These are phyloP conservation scores for Hippocampus barbouri DNA, from an alignment of 2,113 vertebrate species.

Conservation along the genomic window DNA sequence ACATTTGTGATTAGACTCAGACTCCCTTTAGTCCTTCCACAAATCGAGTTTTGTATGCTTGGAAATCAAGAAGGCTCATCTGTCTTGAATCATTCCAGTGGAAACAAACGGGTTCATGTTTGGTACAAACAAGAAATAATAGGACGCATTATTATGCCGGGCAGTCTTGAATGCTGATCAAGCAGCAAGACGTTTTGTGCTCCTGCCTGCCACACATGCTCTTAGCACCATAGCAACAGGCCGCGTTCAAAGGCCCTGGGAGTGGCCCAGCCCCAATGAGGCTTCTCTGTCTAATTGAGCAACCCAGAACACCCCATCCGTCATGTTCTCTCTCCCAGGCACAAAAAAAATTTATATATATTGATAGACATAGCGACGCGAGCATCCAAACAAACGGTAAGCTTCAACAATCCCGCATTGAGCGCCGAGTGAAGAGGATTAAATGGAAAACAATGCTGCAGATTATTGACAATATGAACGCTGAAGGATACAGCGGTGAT, in stretches of 20 bases:
- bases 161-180: slow-evolving; percentile 10
- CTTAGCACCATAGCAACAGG: slow-evolving; percentile 59
- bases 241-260: slow-evolving; percentile 45
- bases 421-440: slow-evolving; percentile 45
- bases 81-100: not conserved
- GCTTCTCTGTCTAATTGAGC: slow-evolving; percentile 48
- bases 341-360: not conserved
- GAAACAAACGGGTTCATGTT: not conserved
- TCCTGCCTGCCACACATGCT: slow-evolving; percentile 26
- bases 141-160: not conserved
- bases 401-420: slow-evolving; percentile 26
- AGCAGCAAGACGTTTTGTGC: slow-evolving; percentile 7
- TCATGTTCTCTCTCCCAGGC: slow-evolving; percentile 20
- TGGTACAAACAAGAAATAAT: slow-evolving; percentile 9
- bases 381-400: slow-evolving; percentile 18
- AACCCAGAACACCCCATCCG: slow-evolving; percentile 16
- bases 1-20: slow-evolving; percentile 25
- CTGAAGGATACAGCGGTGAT: slow-evolving; percentile 13
- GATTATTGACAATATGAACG: slow-evolving; percentile 20
- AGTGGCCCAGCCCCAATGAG: slow-evolving; percentile 38
- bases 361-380: slow-evolving; percentile 10
- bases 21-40: slow-evolving; percentile 14
- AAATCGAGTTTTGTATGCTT: slow-evolving; percentile 11
- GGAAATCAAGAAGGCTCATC: not conserved
- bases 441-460: slow-evolving; percentile 33